phyloP scores from a whole-genome alignment of 2,888 invertebrate genomes.

The Agriopis marginaria region DNA sequence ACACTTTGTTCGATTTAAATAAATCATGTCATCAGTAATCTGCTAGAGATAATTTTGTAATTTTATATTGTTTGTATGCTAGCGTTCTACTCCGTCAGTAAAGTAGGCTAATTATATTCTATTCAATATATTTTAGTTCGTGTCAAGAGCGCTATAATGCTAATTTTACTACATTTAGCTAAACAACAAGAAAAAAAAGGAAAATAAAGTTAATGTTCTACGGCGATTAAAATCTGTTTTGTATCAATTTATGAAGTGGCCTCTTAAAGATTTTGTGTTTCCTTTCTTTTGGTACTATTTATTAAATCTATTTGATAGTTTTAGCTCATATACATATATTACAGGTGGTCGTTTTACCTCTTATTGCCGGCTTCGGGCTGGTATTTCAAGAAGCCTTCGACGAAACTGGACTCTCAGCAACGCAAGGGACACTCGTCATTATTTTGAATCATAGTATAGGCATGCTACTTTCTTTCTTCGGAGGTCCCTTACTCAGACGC shows the following conservation, averaged over 20 bases:
- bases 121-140: no score
- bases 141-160: no score
- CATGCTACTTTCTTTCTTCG: slow-evolving; percentile 88
- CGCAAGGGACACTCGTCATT: slow-evolving; percentile 88
- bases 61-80: no score
- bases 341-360: slow-evolving; percentile 84
- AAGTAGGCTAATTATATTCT: no score
- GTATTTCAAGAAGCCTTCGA: slow-evolving; percentile 88
- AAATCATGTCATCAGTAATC: no score
- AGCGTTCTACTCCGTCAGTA: no score
- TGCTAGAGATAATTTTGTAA: no score
- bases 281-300: background rate
- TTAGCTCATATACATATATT: slow-evolving; percentile 33
- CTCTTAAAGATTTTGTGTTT: background rate
- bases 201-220: no score
- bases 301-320: background rate
- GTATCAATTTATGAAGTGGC: background rate
- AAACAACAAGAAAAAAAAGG: no score
- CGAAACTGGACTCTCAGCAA: slow-evolving; percentile 85
- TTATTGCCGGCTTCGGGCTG: slow-evolving; percentile 89
- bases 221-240: background rate
- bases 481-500: slow-evolving; percentile 87
- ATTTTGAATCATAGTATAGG: slow-evolving; percentile 89
- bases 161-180: no score
- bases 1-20: background rate